Conservation (phyloP, 92 coral and sea anemone species). For the Porites evermanni region DNA sequence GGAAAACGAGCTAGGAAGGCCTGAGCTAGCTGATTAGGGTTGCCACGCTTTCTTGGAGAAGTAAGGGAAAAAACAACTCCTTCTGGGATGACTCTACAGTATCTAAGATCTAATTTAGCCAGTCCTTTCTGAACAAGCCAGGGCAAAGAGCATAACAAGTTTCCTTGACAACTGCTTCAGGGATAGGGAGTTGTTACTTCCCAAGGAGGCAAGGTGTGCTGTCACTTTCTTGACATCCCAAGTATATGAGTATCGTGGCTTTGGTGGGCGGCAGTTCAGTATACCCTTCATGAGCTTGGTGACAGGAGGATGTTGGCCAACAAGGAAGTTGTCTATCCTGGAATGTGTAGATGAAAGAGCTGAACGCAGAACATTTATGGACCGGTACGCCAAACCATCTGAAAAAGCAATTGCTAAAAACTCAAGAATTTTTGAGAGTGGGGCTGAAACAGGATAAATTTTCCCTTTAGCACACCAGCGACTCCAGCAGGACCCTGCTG, state of each 20-base stretch:
- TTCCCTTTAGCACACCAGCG: constrained; percentile 69
- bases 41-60: constrained; percentile 10
- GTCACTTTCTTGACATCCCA: constrained; percentile 10
- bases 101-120: constrained; percentile 36
- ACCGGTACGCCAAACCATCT: constrained; percentile 37
- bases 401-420: constrained; percentile 25
- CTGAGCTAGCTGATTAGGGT: neutral
- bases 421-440: constrained; percentile 32
- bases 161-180: constrained; percentile 26
- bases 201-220: constrained; percentile 25
- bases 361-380: constrained; percentile 38
- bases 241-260: constrained; percentile 42
- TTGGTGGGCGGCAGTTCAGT: constrained; percentile 53
- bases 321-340: constrained; percentile 33
- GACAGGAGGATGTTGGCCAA: constrained; percentile 54
- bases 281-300: constrained; percentile 41
- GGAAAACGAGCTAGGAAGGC: constrained; percentile 19
- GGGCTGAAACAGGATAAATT: constrained; percentile 65
- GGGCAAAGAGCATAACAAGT: constrained; percentile 41
- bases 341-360: constrained; percentile 40
- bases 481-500: constrained; percentile 52
- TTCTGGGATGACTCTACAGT: constrained; percentile 39
- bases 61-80: constrained; percentile 32
- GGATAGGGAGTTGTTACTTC: constrained; percentile 10
- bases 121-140: constrained; percentile 35